Evolutionary conservation across 1,140 invertebrate species (phyloP).

Genomic region (Papilio machaon): DNA sequence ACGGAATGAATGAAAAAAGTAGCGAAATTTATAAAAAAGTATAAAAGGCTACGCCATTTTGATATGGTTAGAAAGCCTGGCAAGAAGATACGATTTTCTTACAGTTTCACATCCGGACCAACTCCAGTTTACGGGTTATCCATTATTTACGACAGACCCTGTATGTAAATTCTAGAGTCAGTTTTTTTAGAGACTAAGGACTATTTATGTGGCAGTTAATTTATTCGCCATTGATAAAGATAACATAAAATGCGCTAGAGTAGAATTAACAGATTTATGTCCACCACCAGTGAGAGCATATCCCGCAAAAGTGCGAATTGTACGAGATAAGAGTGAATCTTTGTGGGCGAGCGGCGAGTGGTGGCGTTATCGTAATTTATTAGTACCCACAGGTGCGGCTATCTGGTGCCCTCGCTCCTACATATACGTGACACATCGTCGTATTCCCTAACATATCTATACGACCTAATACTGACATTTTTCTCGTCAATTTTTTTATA

Average conservation of each 20-base stretch:
- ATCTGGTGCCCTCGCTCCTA: not conserved
- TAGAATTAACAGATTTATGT: conserved; percentile 28
- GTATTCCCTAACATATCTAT: not conserved
- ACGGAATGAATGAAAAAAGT: too few species aligned
- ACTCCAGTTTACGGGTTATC: too few species aligned
- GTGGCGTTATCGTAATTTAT: conserved; percentile 60
- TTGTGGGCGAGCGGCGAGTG: conserved; percentile 45
- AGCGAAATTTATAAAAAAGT: too few species aligned
- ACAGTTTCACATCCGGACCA: too few species aligned
- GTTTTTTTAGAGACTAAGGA: too few species aligned
- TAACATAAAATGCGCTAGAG: not conserved
- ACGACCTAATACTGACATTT: not conserved
- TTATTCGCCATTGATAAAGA: not conserved
- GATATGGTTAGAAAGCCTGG: too few species aligned
- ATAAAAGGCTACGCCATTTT: too few species aligned
- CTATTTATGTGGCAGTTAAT: too few species aligned
- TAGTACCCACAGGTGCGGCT: conserved; percentile 46
- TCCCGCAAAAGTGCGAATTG: conserved; percentile 53
- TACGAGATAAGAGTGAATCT: conserved; percentile 52
- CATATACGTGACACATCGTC: conserved; percentile 2
- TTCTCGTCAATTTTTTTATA: not conserved
- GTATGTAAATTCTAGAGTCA: too few species aligned
- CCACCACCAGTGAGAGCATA: conserved; percentile 48
- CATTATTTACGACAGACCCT: too few species aligned
- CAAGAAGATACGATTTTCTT: too few species aligned